phyloP scores from a whole-genome alignment of 2,797 vertebrate genomes.

The Tokudaia tokunoshimensis region DNA sequence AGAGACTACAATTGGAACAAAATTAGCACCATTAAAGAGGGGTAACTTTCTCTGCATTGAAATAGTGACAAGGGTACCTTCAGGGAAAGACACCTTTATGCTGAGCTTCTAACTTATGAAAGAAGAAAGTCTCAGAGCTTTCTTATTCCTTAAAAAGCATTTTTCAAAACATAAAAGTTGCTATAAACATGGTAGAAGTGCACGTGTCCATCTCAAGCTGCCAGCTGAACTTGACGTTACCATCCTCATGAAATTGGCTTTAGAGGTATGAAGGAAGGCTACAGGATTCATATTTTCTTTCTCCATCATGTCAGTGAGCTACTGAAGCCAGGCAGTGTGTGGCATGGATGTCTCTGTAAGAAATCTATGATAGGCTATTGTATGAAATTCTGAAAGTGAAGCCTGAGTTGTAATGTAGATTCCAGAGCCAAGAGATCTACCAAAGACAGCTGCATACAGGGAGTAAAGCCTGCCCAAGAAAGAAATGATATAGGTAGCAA shows the following conservation, averaged over 20 bases:
- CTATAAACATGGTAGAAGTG: background rate
- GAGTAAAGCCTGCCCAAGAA: background rate
- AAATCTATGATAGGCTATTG: background rate
- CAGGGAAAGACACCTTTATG: background rate
- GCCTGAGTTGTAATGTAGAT: background rate
- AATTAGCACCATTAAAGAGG: background rate
- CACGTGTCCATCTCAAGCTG: background rate
- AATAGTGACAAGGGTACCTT: too few species aligned
- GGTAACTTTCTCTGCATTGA: background rate
- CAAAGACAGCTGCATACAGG: background rate
- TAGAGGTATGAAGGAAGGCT: background rate
- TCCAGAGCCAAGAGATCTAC: background rate
- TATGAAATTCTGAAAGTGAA: background rate
- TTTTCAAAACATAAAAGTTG: background rate
- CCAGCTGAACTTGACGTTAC: background rate
- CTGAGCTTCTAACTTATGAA: background rate
- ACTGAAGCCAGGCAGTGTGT: background rate
- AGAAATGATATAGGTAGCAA: background rate
- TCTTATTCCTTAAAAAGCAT: background rate
- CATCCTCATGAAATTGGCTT: background rate
- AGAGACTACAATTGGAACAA: background rate
- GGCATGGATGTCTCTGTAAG: background rate
- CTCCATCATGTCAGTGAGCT: background rate
- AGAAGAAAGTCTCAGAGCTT: background rate
- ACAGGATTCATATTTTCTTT: background rate